Percentiles rank a stretch among this genome's conserved stretches.
These are phyloP conservation scores for Sebastes minor DNA, from an alignment of 2,797 vertebrate genomes.

Conservation along the genomic window DNA sequence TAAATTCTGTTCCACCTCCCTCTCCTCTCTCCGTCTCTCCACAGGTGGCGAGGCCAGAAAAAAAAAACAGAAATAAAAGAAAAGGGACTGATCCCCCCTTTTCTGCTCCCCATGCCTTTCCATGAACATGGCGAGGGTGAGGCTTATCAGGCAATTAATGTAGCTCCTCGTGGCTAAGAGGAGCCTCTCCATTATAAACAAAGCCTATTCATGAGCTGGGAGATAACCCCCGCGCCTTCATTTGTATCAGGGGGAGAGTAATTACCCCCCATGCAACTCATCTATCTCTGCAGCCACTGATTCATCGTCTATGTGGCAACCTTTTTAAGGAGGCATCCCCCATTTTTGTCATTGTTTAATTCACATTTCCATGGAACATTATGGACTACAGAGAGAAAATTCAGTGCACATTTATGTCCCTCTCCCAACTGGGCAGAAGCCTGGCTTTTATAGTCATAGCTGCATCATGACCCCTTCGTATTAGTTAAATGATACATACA, in stretches of 20 bases:
- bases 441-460: background rate
- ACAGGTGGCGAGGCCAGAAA: constrained; percentile 41
- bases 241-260: constrained; percentile 71
- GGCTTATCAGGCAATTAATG: constrained; percentile 58
- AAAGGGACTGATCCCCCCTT: constrained; percentile 7
- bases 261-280: constrained; percentile 65
- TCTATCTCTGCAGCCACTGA: constrained; percentile 62
- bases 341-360: constrained; percentile 35
- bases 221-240: constrained; percentile 55
- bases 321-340: constrained; percentile 44
- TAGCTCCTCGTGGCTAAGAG: constrained; percentile 52
- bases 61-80: constrained; percentile 17
- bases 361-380: constrained; percentile 24
- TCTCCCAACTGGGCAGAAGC: background rate
- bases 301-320: constrained; percentile 60
- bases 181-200: constrained; percentile 63
- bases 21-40: background rate
- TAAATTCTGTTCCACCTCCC: constrained; percentile 38
- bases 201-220: constrained; percentile 67
- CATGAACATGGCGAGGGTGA: constrained; percentile 17
- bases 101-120: constrained; percentile 31
- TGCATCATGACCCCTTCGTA: background rate
- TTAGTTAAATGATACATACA: background rate
- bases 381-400: constrained; percentile 7
- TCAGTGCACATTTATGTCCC: background rate